phyloP scores from a whole-genome alignment of 2,888 invertebrate genomes.

The Phytoseiulus persimilis region DNA sequence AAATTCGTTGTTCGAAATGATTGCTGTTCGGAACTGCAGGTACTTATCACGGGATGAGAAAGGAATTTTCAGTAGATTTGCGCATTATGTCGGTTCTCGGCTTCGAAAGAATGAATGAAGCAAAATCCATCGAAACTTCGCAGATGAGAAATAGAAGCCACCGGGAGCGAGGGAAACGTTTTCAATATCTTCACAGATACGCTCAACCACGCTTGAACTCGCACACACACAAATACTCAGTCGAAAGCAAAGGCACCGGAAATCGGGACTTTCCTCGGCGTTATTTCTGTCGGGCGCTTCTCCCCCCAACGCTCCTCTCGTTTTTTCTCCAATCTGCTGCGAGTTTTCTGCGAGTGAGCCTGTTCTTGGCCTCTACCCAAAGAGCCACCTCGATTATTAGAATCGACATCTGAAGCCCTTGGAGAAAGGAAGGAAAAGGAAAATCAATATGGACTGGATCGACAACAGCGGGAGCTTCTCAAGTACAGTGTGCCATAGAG shows the following conservation, averaged over 20 bases:
- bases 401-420: conserved; percentile 35
- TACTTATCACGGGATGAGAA: too few species aligned
- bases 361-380: conserved; percentile 14
- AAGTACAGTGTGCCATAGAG: not conserved
- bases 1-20: too few species aligned
- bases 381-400: conserved; percentile 29
- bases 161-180: not conserved
- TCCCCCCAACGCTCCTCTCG: not conserved
- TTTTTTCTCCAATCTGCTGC: not conserved
- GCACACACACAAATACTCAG: not conserved
- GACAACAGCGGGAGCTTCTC: not conserved
- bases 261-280: not conserved
- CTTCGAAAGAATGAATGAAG: not conserved
- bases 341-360: conserved; percentile 7
- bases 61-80: too few species aligned
- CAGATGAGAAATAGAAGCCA: not conserved
- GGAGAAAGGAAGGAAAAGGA: not conserved
- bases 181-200: not conserved
- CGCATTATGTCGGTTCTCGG: too few species aligned
- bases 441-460: conserved; percentile 24
- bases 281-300: not conserved
- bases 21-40: too few species aligned
- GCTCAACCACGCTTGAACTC: not conserved
- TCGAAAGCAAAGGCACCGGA: not conserved
- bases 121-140: not conserved